These are phyloP conservation scores for Synergus japonicus DNA, from an alignment of 2,888 invertebrate genomes.

Conservation along the genomic window DNA sequence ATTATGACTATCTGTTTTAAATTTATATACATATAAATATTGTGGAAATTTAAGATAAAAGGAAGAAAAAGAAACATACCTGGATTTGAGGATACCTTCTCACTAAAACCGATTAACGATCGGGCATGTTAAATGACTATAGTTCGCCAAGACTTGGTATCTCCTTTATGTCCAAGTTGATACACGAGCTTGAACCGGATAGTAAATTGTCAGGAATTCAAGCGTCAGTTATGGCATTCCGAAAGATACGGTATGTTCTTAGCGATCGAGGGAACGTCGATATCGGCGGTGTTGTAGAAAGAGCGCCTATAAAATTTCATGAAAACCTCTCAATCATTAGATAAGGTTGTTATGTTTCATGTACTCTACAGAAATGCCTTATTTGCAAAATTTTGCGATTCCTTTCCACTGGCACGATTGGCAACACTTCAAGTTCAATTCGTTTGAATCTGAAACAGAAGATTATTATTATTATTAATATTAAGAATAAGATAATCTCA, in stretches of 20 bases:
- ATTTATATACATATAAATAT: too few species aligned
- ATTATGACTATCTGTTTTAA: too few species aligned
- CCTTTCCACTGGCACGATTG: too few species aligned
- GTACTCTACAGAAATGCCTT: background rate
- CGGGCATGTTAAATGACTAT: conserved; percentile 59
- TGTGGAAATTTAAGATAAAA: too few species aligned
- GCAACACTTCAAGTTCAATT: too few species aligned
- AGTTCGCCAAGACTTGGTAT: conserved; percentile 61
- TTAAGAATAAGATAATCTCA: too few species aligned
- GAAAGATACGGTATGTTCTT: conserved; percentile 48
- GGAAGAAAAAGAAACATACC: too few species aligned
- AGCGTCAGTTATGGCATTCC: conserved; percentile 64
- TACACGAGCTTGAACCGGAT: conserved; percentile 62
- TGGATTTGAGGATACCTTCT: background rate
- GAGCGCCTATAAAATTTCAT: conserved; percentile 32
- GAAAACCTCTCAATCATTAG: conserved; percentile 18
- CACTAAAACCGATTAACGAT: conserved; percentile 57
- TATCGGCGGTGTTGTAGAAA: conserved; percentile 31
- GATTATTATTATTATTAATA: too few species aligned
- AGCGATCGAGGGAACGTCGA: conserved; percentile 48
- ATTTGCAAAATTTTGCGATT: conserved; percentile 28
- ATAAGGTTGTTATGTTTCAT: background rate
- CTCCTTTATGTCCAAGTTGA: conserved; percentile 59
- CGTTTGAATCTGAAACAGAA: too few species aligned
- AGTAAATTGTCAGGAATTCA: conserved; percentile 66